Conservation (phyloP, 2,797 vertebrate genomes). For the Chiloscyllium punctatum region DNA sequence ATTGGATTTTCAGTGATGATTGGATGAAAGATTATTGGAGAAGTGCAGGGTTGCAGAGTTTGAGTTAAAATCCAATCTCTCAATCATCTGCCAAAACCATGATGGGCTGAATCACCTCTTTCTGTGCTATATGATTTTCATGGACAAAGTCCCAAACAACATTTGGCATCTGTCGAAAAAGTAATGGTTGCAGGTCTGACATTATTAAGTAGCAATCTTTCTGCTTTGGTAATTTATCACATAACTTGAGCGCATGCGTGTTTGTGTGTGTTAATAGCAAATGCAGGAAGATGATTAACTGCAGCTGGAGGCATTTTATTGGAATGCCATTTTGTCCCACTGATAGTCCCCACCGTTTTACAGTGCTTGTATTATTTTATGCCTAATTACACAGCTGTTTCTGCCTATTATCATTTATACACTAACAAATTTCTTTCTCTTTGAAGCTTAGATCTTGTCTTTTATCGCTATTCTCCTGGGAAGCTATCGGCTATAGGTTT, state of each 20-base stretch:
- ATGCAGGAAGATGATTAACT: background rate
- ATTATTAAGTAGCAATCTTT: background rate
- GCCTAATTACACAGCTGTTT: background rate
- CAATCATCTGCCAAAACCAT: background rate
- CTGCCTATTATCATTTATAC: background rate
- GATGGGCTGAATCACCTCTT: background rate
- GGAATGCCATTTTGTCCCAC: background rate
- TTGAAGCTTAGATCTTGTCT: conserved; percentile 9
- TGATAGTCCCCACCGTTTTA: background rate
- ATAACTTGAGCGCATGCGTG: background rate
- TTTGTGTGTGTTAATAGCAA: background rate
- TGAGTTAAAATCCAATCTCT: background rate
- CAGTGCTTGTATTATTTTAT: background rate
- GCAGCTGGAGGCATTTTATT: background rate
- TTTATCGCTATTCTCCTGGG: background rate
- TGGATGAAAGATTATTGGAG: too few species aligned
- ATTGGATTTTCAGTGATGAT: too few species aligned
- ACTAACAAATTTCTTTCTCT: background rate
- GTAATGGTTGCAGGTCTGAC: background rate
- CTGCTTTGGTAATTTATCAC: background rate
- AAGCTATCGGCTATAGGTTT: background rate
- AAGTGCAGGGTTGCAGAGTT: too few species aligned
- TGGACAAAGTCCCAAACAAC: too few species aligned
- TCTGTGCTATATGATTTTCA: background rate
- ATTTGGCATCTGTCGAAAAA: background rate